Base-by-base conservation (phyloP, 2,888 invertebrate genomes). In the Diploptera punctata region DNA sequence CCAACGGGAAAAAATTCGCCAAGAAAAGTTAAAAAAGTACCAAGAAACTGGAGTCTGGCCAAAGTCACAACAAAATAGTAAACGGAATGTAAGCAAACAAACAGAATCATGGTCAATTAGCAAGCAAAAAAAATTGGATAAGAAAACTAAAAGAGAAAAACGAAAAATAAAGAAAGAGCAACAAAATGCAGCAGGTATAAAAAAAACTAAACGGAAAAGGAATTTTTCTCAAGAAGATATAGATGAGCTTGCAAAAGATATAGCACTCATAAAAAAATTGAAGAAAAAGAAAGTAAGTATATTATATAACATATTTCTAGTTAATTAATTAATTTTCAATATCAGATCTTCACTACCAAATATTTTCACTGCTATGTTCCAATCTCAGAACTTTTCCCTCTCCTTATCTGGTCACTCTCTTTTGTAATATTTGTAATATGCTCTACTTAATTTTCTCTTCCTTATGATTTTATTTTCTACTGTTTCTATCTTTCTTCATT, bases 261-360 rank as follows among this genome's bases (percentile, higher is more conserved):
- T 97, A 26, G 89, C 92, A 5, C 84, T 97, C 26, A 88, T 96
- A 74, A 97, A 96, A 81, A 95, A 93, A 79, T 84, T 95, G 0
- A 97, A 95, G 81, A 93, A 90, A 79, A 91, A 93, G 77, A 96
- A 96, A 83, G 87, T 88, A 21, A 31, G 29, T 1, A 19, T 54
- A 3, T 7, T 31, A 43, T 9, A 65, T 24, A 29, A 31, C 31
- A n/a, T n/a, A 24, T 29, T 43, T 29, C 26, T 52, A 31, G 7
- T 19, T 18, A 9, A 18, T 16, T 13, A 21, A 21, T 16, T 7
- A 62, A n/a, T n/a, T n/a, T n/a, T n/a, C n/a, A n/a, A n/a, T n/a
- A n/a, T n/a, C n/a, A n/a, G n/a, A n/a, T n/a, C n/a, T n/a, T n/a
- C n/a, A n/a, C n/a, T n/a, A n/a, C n/a, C n/a, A n/a, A n/a, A n/a